Base-by-base conservation (phyloP, 2,888 invertebrate species). In the Sialis fuliginosa region DNA sequence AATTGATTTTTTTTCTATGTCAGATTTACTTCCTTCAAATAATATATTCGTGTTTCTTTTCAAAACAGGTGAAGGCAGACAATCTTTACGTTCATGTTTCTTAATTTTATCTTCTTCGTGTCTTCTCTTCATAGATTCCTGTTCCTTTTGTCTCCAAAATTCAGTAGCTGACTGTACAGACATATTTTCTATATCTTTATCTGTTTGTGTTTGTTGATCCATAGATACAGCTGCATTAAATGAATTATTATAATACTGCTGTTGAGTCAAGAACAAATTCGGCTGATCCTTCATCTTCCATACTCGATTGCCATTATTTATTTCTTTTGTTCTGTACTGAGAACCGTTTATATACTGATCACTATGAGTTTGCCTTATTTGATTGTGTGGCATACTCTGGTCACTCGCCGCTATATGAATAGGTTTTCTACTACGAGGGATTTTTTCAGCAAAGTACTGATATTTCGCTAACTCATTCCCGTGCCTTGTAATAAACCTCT, bases 351-450 rank as follows among this genome's bases (percentile, higher is more conserved):
- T 58, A 57, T 70, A 70, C 55, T 34, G 48, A 48, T 46, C 50
- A 22, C 22, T 22, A 22, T 22, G 22, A 2, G 22, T 22, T 22
- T 22, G 22, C 22, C 22, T 22, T 22, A 22, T 22, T 22, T 22
- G 32, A 47, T 49, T 47, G 47, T 54, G 63, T 54, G 68, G 67
- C 49, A 59, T 56, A 50, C 65, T 66, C 52, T 63, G 66, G 58
- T 63, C 66, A 58, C 66, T 66, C 60, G 66, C 62, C 59, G 78
- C 69, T 50, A 83, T 73, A 55, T 80, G 77, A 54, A 84, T 80
- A 33, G 83, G 83, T 57, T 78, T 75, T 40, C 83, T 66, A 49
- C 82, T 82, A 55, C 83, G 68, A 0, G 83, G 82, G 50, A 75
- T 76, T 53, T 79, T 77, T 62, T 83, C 83, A 3, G 81, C 77